Conservation (phyloP, 2,888 invertebrate genomes). For the Alloplasta piceator region DNA sequence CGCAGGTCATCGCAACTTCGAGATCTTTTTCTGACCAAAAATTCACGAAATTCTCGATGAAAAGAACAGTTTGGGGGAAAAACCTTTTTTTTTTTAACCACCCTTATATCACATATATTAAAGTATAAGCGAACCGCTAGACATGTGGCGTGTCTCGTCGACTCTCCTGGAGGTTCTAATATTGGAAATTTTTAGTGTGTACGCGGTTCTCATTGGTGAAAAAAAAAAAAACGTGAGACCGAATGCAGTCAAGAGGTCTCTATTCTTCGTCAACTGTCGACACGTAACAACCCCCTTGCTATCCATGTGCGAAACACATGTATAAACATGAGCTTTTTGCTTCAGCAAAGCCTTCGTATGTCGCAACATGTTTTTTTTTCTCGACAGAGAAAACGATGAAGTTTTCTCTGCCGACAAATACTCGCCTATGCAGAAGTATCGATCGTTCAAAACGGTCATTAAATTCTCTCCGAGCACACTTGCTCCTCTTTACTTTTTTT, state of each 20-base stretch:
- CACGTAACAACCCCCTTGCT: constrained; percentile 66
- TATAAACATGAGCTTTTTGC: constrained; percentile 80
- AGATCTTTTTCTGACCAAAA: no score
- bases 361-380: constrained; percentile 18
- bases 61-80: no score
- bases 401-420: constrained; percentile 7
- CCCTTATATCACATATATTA: background rate
- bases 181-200: constrained; percentile 81
- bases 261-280: constrained; percentile 50
- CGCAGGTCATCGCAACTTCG: no score
- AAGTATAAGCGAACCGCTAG: constrained; percentile 69
- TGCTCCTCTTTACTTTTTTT: background rate
- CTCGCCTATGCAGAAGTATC: constrained; percentile 30
- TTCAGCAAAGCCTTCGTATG: constrained; percentile 64
- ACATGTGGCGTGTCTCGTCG: constrained; percentile 81
- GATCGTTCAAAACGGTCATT: constrained; percentile 44
- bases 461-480: background rate
- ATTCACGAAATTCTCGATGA: no score
- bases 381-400: background rate
- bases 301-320: constrained; percentile 82
- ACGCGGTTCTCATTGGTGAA: constrained; percentile 39
- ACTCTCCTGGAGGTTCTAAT: constrained; percentile 81
- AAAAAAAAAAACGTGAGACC: constrained; percentile 2
- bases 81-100: no score
- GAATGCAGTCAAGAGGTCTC: constrained; percentile 57